Evolutionary conservation across 2,797 vertebrate species (phyloP).

Genomic region (Dryobates pubescens): DNA sequence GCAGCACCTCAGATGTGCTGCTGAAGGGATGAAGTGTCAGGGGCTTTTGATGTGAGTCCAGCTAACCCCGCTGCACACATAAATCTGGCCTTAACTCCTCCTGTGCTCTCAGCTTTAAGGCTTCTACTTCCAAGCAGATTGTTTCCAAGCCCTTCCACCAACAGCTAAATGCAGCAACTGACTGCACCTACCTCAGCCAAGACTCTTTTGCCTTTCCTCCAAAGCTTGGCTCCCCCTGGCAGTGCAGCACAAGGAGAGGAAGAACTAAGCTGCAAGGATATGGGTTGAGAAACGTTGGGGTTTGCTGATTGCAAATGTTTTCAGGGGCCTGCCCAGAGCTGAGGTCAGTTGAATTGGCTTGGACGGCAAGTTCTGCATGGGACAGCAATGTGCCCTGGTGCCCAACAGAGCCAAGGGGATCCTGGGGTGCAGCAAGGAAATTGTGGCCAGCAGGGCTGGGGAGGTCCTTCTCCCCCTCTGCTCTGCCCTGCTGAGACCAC

Average conservation of each 20-base stretch:
- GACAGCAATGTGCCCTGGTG: no score
- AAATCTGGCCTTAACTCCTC: background rate
- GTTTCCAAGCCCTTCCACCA: background rate
- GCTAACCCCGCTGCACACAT: background rate
- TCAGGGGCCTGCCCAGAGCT: background rate
- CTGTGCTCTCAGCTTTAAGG: background rate
- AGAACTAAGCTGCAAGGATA: background rate
- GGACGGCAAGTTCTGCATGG: no score
- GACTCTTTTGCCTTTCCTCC: background rate
- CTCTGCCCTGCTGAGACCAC: no score
- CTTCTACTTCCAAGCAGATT: background rate
- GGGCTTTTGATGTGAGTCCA: constrained; percentile 11
- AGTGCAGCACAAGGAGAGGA: background rate
- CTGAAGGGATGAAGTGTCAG: background rate
- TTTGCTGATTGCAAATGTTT: background rate
- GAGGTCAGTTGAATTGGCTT: background rate
- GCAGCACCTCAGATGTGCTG: constrained; percentile 1
- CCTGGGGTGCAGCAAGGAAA: no score
- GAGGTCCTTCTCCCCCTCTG: no score
- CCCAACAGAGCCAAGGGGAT: no score
- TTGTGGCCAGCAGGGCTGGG: no score
- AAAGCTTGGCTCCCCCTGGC: background rate
- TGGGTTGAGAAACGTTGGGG: background rate
- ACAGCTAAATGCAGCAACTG: background rate
- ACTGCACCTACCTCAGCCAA: background rate